A percentile compares a stretch with the other conserved stretches of the same genome.
These are phyloP conservation scores for Scylla paramamosain DNA, from an alignment of 1,140 invertebrate species.

Conservation along the genomic window DNA sequence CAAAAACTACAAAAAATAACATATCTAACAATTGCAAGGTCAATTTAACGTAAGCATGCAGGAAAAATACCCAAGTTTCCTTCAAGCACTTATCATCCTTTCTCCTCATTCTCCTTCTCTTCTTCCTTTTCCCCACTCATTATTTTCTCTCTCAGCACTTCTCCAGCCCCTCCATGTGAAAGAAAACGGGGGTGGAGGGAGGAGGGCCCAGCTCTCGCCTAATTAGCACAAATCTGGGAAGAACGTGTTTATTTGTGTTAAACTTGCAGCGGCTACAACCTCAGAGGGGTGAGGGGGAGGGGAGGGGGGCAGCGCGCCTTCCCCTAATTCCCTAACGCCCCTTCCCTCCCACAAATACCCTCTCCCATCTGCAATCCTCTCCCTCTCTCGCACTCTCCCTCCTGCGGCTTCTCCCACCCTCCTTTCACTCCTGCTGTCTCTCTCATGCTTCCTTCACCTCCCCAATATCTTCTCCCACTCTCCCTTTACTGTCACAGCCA, in stretches of 20 bases:
- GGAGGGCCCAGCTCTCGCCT: not conserved
- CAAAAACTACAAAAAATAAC: not conserved
- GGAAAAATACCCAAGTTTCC: too few relatives aligned
- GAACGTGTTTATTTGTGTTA: slow-evolving; percentile 57
- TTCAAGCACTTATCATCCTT: too few relatives aligned
- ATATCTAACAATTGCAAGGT: too few relatives aligned
- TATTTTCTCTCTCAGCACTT: slow-evolving; percentile 7
- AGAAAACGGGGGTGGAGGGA: not conserved
- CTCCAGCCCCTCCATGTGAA: not conserved
- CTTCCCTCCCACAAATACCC: not conserved
- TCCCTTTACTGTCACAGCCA: not conserved
- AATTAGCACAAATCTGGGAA: slow-evolving; percentile 57
- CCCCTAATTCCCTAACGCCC: not conserved
- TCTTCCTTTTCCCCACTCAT: not conserved
- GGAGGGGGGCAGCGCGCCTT: not conserved
- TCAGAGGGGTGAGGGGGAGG: not conserved
- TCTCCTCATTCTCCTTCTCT: not conserved
- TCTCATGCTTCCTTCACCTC: not conserved
- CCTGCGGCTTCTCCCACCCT: not conserved
- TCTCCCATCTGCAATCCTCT: not conserved
- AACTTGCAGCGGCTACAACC: not conserved
- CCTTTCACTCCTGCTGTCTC: not conserved
- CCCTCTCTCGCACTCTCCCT: not conserved
- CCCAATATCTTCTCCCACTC: not conserved
- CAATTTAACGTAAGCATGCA: too few relatives aligned